Conservation (phyloP, 1,140 invertebrate species). For the Melanaphis sacchari region DNA sequence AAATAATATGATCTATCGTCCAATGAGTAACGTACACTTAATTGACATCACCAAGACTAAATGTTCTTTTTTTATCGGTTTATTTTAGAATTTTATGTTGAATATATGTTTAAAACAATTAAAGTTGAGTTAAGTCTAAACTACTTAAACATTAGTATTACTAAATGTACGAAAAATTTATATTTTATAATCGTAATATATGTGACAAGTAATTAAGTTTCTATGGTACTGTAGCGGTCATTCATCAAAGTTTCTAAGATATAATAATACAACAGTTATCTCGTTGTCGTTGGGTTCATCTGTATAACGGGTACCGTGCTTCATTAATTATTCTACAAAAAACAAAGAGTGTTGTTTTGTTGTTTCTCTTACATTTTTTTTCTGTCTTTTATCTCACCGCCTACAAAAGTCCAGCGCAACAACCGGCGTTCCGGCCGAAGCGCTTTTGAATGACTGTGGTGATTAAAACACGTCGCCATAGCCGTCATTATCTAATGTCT, state of each 20-base stretch:
- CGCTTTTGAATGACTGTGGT: not conserved
- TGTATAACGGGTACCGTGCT: not conserved
- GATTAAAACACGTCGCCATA: conserved; percentile 18
- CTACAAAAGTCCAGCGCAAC: not conserved
- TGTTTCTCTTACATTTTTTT: not conserved
- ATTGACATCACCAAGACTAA: not conserved
- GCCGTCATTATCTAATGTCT: not conserved
- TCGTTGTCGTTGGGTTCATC: not conserved
- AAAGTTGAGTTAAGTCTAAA: not conserved
- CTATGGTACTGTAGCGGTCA: not conserved
- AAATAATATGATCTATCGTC: not conserved
- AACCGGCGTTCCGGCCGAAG: not conserved
- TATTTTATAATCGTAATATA: not conserved
- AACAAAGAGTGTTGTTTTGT: not conserved
- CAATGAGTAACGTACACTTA: not conserved
- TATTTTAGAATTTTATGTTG: not conserved
- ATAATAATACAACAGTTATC: not conserved
- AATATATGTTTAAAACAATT: not conserved
- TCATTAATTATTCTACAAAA: not conserved
- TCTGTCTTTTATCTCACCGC: not conserved
- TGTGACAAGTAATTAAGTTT: not conserved
- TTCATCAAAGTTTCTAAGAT: not conserved
- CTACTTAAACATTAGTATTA: not conserved
- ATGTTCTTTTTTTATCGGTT: not conserved
- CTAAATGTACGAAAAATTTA: too few species aligned